Evolutionary conservation across 2,888 invertebrate species (phyloP).

Genomic region (Erynnis tages): DNA sequence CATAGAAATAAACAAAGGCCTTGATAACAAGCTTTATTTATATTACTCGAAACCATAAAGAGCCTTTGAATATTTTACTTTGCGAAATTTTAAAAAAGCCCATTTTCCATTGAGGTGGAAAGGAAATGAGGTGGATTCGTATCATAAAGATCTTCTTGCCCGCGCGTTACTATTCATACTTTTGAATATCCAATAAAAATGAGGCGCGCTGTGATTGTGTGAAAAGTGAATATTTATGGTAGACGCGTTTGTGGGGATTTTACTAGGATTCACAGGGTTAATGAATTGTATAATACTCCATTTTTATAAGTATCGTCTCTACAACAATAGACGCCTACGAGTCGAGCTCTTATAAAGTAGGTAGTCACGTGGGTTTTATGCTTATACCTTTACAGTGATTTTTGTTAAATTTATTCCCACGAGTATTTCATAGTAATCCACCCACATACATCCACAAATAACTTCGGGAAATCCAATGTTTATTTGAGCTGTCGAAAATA

Average conservation of each 20-base stretch:
- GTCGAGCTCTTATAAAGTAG: too few species aligned
- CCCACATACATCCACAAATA: too few species aligned
- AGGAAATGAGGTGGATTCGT: conserved; percentile 46
- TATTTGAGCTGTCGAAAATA: too few species aligned
- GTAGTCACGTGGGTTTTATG: too few species aligned
- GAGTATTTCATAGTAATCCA: too few species aligned
- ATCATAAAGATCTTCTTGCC: conserved; percentile 40
- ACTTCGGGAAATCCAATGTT: too few species aligned
- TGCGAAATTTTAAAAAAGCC: conserved; percentile 16
- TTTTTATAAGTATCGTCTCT: too few species aligned
- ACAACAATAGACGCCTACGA: too few species aligned
- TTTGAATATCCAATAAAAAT: conserved; percentile 40
- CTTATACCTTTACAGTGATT: too few species aligned
- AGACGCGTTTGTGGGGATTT: background rate
- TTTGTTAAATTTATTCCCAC: too few species aligned
- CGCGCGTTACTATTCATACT: conserved; percentile 43
- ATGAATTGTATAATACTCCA: too few species aligned
- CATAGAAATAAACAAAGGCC: conserved; percentile 5
- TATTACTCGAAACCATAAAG: conserved; percentile 17
- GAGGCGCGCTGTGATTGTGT: conserved; percentile 17
- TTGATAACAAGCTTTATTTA: conserved; percentile 14
- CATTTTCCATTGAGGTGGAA: conserved; percentile 41
- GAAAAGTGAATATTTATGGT: background rate
- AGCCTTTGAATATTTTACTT: conserved; percentile 10
- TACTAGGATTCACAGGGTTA: background rate